A percentile compares a stretch with the other conserved stretches of the same genome.
phyloP scores from a whole-genome alignment of 2,888 invertebrate genomes.

The Phania funesta region DNA sequence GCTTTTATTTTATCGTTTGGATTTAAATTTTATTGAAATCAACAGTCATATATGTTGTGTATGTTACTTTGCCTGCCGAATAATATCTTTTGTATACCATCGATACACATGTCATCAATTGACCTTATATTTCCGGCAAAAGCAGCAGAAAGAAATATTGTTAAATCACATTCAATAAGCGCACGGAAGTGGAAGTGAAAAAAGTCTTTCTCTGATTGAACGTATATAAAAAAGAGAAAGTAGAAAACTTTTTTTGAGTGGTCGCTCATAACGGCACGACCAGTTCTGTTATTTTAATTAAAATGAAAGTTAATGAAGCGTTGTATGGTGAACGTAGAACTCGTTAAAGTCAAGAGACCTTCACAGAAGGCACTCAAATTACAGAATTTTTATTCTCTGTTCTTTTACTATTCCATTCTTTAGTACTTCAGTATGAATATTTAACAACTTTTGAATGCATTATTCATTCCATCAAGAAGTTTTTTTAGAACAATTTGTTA shows the following conservation, averaged over 20 bases:
- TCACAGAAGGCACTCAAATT: not conserved
- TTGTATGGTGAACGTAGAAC: not conserved
- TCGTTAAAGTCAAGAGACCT: not conserved
- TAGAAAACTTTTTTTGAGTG: not conserved
- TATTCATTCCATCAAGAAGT: too few species aligned
- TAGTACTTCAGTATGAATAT: too few species aligned
- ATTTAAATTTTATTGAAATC: not conserved
- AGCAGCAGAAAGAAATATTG: not conserved
- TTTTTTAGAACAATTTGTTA: too few species aligned
- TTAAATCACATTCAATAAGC: not conserved
- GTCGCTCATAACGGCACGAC: too few species aligned
- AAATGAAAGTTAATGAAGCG: conserved; percentile 21
- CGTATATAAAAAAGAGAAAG: not conserved
- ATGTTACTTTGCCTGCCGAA: not conserved
- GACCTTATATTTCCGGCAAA: not conserved
- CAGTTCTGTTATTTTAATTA: conserved; percentile 35
- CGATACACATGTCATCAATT: not conserved
- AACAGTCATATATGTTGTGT: too few species aligned
- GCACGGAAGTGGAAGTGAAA: not conserved
- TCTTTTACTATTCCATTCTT: not conserved
- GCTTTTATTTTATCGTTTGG: not conserved
- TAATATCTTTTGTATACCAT: not conserved
- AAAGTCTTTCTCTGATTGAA: conserved; percentile 8
- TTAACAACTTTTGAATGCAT: too few species aligned
- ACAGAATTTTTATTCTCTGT: not conserved